Evolutionary conservation across 2,888 invertebrate species (phyloP), one percentile per base, ranked within the genome.

Genomic region (Drosophila phalerata): DNA sequence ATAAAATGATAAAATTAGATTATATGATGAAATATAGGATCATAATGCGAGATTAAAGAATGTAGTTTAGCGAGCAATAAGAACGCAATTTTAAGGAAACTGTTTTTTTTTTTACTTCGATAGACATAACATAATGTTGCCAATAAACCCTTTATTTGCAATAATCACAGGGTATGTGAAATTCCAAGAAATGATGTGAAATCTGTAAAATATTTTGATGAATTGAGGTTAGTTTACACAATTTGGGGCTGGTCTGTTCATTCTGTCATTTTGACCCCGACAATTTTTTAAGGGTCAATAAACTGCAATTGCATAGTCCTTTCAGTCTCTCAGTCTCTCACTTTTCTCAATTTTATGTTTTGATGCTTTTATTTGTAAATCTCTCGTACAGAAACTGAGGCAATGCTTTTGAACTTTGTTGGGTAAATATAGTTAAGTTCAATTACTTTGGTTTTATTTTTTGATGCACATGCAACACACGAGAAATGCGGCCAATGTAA

Each of bases 401-500:
- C 48, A 40, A 48, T 57, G 56, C 53, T 71, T 71, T 67, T 67
- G 73, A 67, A 63, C 67, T 71, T 45, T 71, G 45, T 53, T 51
- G 69, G 64, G 77, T 77, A 75, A 74, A 75, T 70, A 72, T 58
- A 58, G 74, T 74, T 58, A 55, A 40, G 22, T 15, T 55, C 13
- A 42, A 30, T 30, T 32, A 28, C n/a, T 4, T 34, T 1, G 13
- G 5, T 47, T 47, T 17, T 15, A 42, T 51, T 61, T 49, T 22
- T 32, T 61, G 49, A 49, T 30, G 5, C 38, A 30, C 49, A 49
- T 40, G 49, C 53, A 62, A 11, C 28, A 45, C 28, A 40, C 13
- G 48, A 19, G 40, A 47, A 73, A 68, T 57, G 70, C 55, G 69
- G 77, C 70, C 68, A 77, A 71, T 66, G 71, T 74, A 78, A 78